Evolutionary conservation across 2,797 vertebrate genomes (phyloP), one percentile per base, ranked within the genome.

Genomic region (Acrocephalus scirpaceus): DNA sequence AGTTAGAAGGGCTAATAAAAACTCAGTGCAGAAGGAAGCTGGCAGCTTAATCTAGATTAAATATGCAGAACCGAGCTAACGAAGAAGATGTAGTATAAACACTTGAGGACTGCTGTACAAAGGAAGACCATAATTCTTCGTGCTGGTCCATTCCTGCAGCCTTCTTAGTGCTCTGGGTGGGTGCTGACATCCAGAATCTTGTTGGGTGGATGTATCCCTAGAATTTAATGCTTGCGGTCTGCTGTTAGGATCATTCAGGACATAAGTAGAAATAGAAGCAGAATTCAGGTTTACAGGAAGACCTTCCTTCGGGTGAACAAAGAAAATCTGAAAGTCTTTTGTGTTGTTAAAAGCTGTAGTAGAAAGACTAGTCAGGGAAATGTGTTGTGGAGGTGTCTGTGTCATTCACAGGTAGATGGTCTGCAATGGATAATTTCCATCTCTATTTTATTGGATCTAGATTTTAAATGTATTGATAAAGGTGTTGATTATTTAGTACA

Each of bases 271-370:
- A 65, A 77, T 67, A 92, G 75, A 67, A 64, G 36, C 40, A 66
- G 82, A 85, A 67, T 61, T 58, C 18, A 74, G 57, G 14, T 66
- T 74, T 74, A 29, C 9, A 34, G 48, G 40, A 77, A 11, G 19
- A 77, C 42, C 42, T 75, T 84, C 34, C 18, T 78, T 84, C 56
- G 64, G n/a, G 18, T 5, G 22, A 91, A 92, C 84, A 91, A 93
- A 96, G 86, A 70, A 76, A 87, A 80, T 79, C 30, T 76, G 34
- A 13, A 85, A 44, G 69, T 89, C 54, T 65, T 30, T 65, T 92
- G 47, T 69, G 57, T 8, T 78, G 25, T 66, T 85, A 71, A 50
- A 82, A 94, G 54, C 53, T 61, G 17, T 45, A 32, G 30, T 36
- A 61, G 72, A 67, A 95, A 44, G 64, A 57, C 34, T 50, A 34